Evolutionary conservation across 2,888 invertebrate genomes (phyloP).

Genomic region (Euplagia quadripunctaria): DNA sequence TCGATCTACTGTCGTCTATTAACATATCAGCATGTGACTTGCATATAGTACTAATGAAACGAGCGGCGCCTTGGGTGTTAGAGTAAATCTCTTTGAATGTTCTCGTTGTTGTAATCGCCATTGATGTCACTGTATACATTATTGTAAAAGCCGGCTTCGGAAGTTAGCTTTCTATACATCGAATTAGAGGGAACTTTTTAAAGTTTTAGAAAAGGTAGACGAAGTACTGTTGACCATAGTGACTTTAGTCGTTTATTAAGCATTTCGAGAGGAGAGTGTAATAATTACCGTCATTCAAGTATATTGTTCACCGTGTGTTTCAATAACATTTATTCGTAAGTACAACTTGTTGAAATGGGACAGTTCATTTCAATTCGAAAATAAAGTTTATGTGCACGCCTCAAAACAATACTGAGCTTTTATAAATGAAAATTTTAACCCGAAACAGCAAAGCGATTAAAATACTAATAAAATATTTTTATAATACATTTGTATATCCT

Average conservation of each 20-base stretch:
- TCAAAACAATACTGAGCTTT: slow-evolving; percentile 26
- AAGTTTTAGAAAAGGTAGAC: slow-evolving; percentile 68
- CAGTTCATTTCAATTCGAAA: slow-evolving; percentile 42
- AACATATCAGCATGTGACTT: slow-evolving; percentile 87
- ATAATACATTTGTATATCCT: slow-evolving; percentile 54
- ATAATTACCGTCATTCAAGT: slow-evolving; percentile 61
- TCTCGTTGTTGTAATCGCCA: slow-evolving; percentile 77
- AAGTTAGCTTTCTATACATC: slow-evolving; percentile 80
- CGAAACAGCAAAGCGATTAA: slow-evolving; percentile 20
- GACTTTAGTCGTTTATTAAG: slow-evolving; percentile 69
- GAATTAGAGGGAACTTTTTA: slow-evolving; percentile 78
- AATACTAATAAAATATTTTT: slow-evolving; percentile 58
- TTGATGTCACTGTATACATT: slow-evolving; percentile 71
- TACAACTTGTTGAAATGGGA: slow-evolving; percentile 68
- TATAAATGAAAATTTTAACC: slow-evolving; percentile 36
- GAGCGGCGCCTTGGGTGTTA: slow-evolving; percentile 73
- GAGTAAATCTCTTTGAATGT: slow-evolving; percentile 68
- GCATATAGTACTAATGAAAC: slow-evolving; percentile 75
- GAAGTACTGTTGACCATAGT: slow-evolving; percentile 66
- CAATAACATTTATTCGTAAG: slow-evolving; percentile 54
- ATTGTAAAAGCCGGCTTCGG: slow-evolving; percentile 70
- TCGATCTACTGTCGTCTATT: slow-evolving; percentile 80
- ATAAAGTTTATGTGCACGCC: slow-evolving; percentile 44
- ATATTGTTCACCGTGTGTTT: slow-evolving; percentile 61
- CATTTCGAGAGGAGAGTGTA: slow-evolving; percentile 66